Base-by-base conservation (phyloP, 2,113 vertebrate species). In the Cephalopterus ornatus region DNA sequence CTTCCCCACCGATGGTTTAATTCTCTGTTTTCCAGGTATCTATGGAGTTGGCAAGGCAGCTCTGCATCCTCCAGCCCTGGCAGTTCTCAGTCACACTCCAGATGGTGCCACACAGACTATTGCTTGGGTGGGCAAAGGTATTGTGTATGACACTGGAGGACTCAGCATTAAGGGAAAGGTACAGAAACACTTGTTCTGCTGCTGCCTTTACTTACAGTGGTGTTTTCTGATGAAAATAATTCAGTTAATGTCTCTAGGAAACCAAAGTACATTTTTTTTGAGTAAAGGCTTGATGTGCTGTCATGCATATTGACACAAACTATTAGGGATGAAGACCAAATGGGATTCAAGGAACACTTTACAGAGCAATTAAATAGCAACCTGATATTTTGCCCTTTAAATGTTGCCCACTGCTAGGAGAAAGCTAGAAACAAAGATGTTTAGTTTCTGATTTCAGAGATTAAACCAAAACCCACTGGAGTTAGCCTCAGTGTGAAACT, bases 81-180 rank as follows among this genome's bases (percentile, higher is more conserved):
- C 99, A 4, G 97, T 99, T 79, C 98, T 99, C 88, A 99, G 99
- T 94, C 99, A 99, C 96, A 99, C 97, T 50, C 99, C 99, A 5
- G 98, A 99, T 7, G 99, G 99, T 62, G 99, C 99, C 53, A 99
- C 99, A 2, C 99, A 99, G 95, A 99, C 99, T 91, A 99, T 99
- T 22, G 99, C 99, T 4, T 99, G 99, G 99, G 99, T 99, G 75
- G 99, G 99, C 89, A 99, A 99, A 94, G 99, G 99, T 47, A 99
- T 99, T 27, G 99, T 99, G 77, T 99, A 99, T 5, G 99, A 99
- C 97, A 99, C 99, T 4, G 99, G 99, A 75, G 99, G 99, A 86
- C 99, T 99, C 95, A 99, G 99, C 98, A 99, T 99, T 97, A 99
- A 99, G 97, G 99, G 99, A 65, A 99, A 99, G 98, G 99, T 99